Evolutionary conservation across 2,888 invertebrate genomes (phyloP).

Genomic region (Ariolimax columbianus): DNA sequence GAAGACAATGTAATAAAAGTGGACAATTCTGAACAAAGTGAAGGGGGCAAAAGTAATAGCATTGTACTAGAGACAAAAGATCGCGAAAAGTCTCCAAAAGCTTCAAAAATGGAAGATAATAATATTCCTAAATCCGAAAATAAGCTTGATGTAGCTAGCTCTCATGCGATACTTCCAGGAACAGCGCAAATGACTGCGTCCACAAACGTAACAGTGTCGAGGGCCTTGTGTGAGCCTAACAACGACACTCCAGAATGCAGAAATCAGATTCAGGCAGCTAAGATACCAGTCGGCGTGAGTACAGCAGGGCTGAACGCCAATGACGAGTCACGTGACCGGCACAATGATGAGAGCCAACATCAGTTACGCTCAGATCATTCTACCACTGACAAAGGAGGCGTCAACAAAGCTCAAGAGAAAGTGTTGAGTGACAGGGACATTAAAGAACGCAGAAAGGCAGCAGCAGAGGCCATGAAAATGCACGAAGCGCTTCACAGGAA

Average conservation of each 20-base stretch:
- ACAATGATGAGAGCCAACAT: not conserved
- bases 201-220: not conserved
- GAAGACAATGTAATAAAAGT: too few relatives aligned
- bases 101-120: not conserved
- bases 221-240: not conserved
- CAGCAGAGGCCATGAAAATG: slow-evolving; percentile 30
- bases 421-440: slow-evolving; percentile 16
- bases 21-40: not conserved
- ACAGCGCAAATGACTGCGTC: not conserved
- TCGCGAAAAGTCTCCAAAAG: not conserved
- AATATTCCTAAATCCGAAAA: not conserved
- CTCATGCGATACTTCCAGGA: too few relatives aligned
- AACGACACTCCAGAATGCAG: not conserved
- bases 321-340: not conserved
- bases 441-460: slow-evolving; percentile 18
- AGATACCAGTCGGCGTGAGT: not conserved
- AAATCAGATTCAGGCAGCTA: not conserved
- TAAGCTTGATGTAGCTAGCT: too few relatives aligned
- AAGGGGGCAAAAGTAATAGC: not conserved
- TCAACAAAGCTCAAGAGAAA: not conserved
- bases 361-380: not conserved
- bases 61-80: not conserved
- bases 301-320: not conserved
- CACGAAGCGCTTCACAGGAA: slow-evolving; percentile 30
- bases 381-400: too few relatives aligned